Base-by-base conservation (phyloP, 2,113 vertebrate genomes). In the Zapornia atra region DNA sequence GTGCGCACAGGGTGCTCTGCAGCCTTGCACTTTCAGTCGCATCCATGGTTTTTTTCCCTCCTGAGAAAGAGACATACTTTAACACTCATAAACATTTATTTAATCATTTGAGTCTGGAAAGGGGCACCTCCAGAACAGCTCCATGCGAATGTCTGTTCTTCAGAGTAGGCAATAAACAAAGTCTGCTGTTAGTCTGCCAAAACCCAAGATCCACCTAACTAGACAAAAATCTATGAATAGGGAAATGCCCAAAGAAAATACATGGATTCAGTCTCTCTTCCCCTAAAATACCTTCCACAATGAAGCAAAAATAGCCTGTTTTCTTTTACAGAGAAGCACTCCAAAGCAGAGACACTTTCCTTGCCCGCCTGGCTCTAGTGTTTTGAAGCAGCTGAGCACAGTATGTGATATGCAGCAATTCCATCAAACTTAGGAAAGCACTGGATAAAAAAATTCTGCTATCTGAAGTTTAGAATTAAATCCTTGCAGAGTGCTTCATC, bases 181-280 rank as follows among this genome's bases (percentile, higher is more conserved):
- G 66, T 66, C 82, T 73, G 44, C 69, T 84, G 44, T 84, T 65
- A 46, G 28, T 69, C 59, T 86, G 72, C 79, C 90, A 95, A 84
- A 93, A 60, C 18, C 28, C 53, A 33, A 84, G 40, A 83, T 82
- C 80, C 63, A 90, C 75, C 71, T 70, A 88, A 93, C 66, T n/a
- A 95, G 77, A 82, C 70, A 92, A 84, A 87, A 95, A 78, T 79
- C 50, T 59, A 4, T 54, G 64, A 76, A 56, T 12, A 76, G 50
- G 65, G 61, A 63, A 71, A 42, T 82, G n/a, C 73, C 66, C 81
- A 79, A 92, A 94, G 81, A 84, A 92, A 91, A 95, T 79, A 72
- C 8, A 20, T 36, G 21, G 18, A 68, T 94, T 88, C 42, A 12
- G 25, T 64, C 51, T 69, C 64, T 65, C 21, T 92, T 84, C 25